Percentiles rank a stretch among this genome's conserved stretches.
phyloP scores from a whole-genome alignment of 1,140 invertebrate species.

The Drosophila takahashii region DNA sequence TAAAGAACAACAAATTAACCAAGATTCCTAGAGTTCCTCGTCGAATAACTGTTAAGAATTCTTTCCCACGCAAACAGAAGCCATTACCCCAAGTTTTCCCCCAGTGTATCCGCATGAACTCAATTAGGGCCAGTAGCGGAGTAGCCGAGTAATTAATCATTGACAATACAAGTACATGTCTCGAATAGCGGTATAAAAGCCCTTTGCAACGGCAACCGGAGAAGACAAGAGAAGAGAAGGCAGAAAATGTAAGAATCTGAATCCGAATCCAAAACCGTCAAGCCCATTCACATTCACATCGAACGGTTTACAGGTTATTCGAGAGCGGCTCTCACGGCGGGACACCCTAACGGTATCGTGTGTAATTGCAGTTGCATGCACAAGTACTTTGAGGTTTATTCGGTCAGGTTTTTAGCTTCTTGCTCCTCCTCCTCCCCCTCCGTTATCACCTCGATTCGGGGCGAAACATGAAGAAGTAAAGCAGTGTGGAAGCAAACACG shows the following conservation, averaged over 20 bases:
- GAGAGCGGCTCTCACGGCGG: constrained; percentile 45
- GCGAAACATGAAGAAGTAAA: constrained; percentile 16
- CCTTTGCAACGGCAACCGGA: constrained; percentile 35
- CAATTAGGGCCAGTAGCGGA: constrained; percentile 65
- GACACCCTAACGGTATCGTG: constrained; percentile 74
- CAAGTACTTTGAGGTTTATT: constrained; percentile 69
- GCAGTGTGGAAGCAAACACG: constrained; percentile 29
- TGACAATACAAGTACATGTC: constrained; percentile 41
- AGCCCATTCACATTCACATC: constrained; percentile 28
- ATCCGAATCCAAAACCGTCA: too few species aligned
- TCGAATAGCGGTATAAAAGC: constrained; percentile 40
- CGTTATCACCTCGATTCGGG: constrained; percentile 29
- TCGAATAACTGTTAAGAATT: background rate
- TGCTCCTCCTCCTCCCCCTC: constrained; percentile 2
- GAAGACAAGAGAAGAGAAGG: constrained; percentile 25
- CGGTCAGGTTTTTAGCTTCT: constrained; percentile 61
- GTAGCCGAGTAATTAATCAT: constrained; percentile 63
- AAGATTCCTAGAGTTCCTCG: background rate
- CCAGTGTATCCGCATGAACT: constrained; percentile 50
- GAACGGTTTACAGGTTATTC: constrained; percentile 66
- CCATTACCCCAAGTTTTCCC: background rate
- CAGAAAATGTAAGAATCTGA: constrained; percentile 17
- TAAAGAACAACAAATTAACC: background rate
- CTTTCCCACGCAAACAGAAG: background rate
- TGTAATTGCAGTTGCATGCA: constrained; percentile 73